A percentile compares a stretch with the other conserved stretches of the same genome.
Conservation (phyloP, 2,888 invertebrate species). For the Caenorhabditis japonica region DNA sequence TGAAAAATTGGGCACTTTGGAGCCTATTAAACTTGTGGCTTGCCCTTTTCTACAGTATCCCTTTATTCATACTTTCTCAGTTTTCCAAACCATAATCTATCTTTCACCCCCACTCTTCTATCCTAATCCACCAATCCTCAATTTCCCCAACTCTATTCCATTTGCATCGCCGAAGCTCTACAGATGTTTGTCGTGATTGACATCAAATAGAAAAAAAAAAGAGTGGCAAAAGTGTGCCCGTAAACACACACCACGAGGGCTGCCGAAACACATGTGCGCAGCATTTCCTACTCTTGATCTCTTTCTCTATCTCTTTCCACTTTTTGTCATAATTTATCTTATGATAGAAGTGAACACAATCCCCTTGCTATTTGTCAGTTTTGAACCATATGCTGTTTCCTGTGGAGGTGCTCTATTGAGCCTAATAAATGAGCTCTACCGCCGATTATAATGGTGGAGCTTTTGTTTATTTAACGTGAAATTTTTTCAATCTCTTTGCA, state of each 20-base stretch:
- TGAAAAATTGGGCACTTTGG: too few species aligned
- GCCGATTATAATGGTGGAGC: too few species aligned
- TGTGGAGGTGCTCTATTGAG: not conserved
- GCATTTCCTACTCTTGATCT: not conserved
- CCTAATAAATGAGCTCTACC: too few species aligned
- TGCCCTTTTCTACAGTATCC: not conserved
- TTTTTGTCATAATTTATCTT: slow-evolving; percentile 45
- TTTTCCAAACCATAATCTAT: too few species aligned
- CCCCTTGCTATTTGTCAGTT: too few species aligned
- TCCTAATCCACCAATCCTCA: not conserved
- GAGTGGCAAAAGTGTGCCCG: slow-evolving; percentile 34
- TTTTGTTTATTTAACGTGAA: too few species aligned
- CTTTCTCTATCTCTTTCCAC: slow-evolving; percentile 10
- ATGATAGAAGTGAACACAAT: too few species aligned
- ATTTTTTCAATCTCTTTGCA: too few species aligned
- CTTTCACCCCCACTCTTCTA: not conserved
- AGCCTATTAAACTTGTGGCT: not conserved
- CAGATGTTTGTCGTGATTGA: slow-evolving; percentile 50
- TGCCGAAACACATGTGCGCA: slow-evolving; percentile 51
- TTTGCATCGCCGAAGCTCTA: slow-evolving; percentile 32
- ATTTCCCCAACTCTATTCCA: not conserved
- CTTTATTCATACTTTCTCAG: too few species aligned
- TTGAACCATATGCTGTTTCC: not conserved
- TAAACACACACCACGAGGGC: slow-evolving; percentile 35
- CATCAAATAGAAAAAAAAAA: slow-evolving; percentile 47